These are phyloP conservation scores for Dasysyrphus tricinctus DNA, from an alignment of 2,888 invertebrate genomes.

Conservation along the genomic window DNA sequence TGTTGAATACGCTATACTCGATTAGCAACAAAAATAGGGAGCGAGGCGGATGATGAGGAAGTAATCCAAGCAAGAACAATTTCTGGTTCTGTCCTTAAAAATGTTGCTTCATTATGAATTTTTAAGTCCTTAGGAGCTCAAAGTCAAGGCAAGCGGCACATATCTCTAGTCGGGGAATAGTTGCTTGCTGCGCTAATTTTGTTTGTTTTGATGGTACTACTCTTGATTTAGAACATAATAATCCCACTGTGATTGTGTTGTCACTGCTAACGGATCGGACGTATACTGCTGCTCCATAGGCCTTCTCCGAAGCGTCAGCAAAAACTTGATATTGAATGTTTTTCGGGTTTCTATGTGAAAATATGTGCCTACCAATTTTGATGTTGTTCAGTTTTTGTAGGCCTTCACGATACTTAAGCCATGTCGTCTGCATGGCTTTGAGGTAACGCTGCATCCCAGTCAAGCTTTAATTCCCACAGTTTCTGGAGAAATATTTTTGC, in stretches of 20 bases:
- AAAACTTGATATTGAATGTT: background rate
- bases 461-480: background rate
- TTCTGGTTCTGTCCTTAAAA: too few relatives aligned
- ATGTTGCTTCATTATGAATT: too few relatives aligned
- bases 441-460: background rate
- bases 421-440: background rate
- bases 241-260: background rate
- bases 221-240: background rate
- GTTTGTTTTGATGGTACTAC: background rate
- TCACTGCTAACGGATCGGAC: background rate
- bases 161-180: too few relatives aligned
- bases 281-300: too few relatives aligned
- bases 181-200: too few relatives aligned
- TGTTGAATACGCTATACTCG: too few relatives aligned
- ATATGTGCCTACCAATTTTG: background rate
- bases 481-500: conserved; percentile 21
- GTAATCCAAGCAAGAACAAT: too few relatives aligned
- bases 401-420: conserved; percentile 7
- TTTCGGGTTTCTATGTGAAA: background rate
- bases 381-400: background rate
- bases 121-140: too few relatives aligned
- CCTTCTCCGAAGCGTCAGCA: background rate
- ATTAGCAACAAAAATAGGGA: too few relatives aligned
- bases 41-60: too few relatives aligned
- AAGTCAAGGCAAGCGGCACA: too few relatives aligned